Percentiles rank a stretch among this genome's conserved stretches.
These are phyloP conservation scores for Misgurnus anguillicaudatus DNA, from an alignment of 2,113 vertebrate genomes.

Conservation along the genomic window DNA sequence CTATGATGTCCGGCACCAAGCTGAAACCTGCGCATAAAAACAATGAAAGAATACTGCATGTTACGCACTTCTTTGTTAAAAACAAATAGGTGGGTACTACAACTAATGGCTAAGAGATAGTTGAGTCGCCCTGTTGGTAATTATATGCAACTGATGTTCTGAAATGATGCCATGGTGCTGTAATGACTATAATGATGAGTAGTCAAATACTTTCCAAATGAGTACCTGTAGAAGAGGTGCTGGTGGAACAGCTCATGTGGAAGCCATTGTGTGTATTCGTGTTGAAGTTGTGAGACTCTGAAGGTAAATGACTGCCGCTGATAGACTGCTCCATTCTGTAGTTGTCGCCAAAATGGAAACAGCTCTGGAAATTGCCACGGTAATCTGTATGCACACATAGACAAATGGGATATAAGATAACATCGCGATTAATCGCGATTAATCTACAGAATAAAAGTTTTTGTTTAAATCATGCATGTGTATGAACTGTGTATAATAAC, in stretches of 20 bases:
- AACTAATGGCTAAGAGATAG: not conserved
- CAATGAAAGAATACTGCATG: not conserved
- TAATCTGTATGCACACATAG: constrained; percentile 77
- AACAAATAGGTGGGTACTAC: not conserved
- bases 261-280: constrained; percentile 86
- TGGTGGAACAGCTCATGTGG: constrained; percentile 76
- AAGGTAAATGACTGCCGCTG: constrained; percentile 74
- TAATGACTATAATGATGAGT: constrained; percentile 6
- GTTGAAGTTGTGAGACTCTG: constrained; percentile 81
- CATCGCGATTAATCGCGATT: not conserved
- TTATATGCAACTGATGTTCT: no score
- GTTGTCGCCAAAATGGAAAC: constrained; percentile 90
- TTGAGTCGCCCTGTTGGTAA: not conserved
- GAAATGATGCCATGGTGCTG: not conserved
- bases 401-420: constrained; percentile 50
- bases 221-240: constrained; percentile 82
- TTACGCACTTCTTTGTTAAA: constrained; percentile 13
- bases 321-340: constrained; percentile 86
- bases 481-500: no score
- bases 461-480: no score
- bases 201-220: constrained; percentile 4
- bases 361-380: constrained; percentile 94
- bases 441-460: no score
- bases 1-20: constrained; percentile 79
- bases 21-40: constrained; percentile 80